Evolutionary conservation across 2,113 vertebrate genomes (phyloP), one percentile per base, ranked within the genome.

Genomic region (Forbesichthys papilliferus): DNA sequence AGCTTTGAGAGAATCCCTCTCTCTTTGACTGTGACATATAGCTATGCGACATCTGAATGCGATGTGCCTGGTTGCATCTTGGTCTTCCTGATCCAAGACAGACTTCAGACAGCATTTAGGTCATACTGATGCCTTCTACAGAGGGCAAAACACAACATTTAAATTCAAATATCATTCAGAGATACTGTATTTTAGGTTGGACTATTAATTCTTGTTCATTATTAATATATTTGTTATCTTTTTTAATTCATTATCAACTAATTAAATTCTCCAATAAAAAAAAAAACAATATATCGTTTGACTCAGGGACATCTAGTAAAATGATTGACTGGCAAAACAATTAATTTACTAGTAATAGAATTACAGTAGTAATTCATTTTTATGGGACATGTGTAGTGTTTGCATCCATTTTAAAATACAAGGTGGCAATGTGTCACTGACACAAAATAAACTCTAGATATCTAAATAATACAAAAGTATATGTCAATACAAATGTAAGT

Each of bases 51-150:
- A 49, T 36, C 13, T 62, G 75, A 76, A 11, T 27, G 61, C 57
- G 57, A 65, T 74, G 63, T 55, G 60, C 11, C 33, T 9, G 68
- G 72, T 52, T 51, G 18, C 70, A 12, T 68, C 62, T 34, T 4
- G 7, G n/a, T n/a, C 11, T 5, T 47, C 48, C 48, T 51, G 18
- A 70, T 76, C 64, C 70, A 66, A 71, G 14, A 62, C 59, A 54
- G 11, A 18, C 61, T 71, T 64, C 55, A 42, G 11, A 20, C 18
- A 66, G 14, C 77, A 80, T 80, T 57, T 63, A 69, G 74, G 77
- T 70, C 77, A 55, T 71, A 71, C 27, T 16, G 64, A 68, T 61
- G 12, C 56, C 51, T 20, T 58, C 63, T 4, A n/a, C 13, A 18
- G 52, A n/a, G n/a, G 52, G 8, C 52, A 54, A 54, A 14, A 14